These are phyloP conservation scores for Phenganax subtilis DNA, from an alignment of 92 coral and sea anemone genomes.

Conservation along the genomic window DNA sequence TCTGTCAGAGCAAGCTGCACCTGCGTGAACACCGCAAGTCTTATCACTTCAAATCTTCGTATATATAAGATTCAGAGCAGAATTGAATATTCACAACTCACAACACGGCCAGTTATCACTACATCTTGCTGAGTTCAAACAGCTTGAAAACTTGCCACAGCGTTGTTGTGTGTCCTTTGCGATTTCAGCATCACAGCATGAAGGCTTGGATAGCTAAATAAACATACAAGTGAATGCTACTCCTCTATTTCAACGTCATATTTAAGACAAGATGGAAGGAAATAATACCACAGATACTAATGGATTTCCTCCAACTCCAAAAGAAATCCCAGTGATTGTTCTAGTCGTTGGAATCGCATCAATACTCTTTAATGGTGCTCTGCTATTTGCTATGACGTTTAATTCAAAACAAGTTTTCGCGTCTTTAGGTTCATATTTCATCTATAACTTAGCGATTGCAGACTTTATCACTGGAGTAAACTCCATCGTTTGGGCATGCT, in stretches of 20 bases:
- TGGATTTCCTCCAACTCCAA: neutral
- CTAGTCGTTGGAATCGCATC: conserved; percentile 17
- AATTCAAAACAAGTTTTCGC: conserved; percentile 34
- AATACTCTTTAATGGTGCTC: conserved; percentile 16
- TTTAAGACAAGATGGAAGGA: neutral
- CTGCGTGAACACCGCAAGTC: conserved; percentile 10
- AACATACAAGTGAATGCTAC: neutral
- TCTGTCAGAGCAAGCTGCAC: conserved; percentile 33
- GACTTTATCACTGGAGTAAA: conserved; percentile 31
- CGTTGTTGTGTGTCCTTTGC: neutral
- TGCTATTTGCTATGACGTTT: conserved; percentile 26
- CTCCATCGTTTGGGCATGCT: conserved; percentile 2
- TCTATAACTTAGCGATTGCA: conserved; percentile 29
- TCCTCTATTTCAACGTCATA: neutral
- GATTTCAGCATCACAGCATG: conserved; percentile 13
- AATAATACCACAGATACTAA: neutral
- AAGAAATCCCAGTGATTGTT: neutral
- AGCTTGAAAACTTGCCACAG: neutral
- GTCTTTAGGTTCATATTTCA: conserved; percentile 26
- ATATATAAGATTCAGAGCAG: neutral
- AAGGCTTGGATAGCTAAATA: conserved; percentile 1
- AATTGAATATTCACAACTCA: neutral
- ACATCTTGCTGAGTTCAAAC: neutral
- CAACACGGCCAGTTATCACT: neutral
- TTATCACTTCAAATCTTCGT: neutral